phyloP scores from a whole-genome alignment of 2,888 invertebrate species.

The Thysanoteuthis rhombus region DNA sequence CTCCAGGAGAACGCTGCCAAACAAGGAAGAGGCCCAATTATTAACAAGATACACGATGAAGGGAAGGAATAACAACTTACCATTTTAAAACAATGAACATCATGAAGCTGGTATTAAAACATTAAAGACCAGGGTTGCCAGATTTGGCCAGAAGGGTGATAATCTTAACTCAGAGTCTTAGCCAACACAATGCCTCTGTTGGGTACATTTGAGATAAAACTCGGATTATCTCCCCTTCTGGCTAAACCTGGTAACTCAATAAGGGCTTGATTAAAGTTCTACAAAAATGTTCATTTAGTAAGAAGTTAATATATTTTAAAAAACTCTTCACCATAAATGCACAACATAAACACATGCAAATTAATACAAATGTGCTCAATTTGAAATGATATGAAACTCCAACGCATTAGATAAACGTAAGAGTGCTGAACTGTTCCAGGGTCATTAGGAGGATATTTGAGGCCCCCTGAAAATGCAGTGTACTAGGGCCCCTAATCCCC shows the following conservation, averaged over 20 bases:
- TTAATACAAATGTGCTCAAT: neutral
- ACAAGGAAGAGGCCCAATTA: neutral
- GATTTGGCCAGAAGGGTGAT: no score
- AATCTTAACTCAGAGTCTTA: no score
- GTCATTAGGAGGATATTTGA: no score
- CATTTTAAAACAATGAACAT: neutral
- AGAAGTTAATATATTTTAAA: neutral
- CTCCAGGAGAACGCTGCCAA: constrained; percentile 25
- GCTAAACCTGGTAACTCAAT: no score
- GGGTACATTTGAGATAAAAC: no score
- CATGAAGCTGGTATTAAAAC: neutral
- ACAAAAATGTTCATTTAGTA: neutral
- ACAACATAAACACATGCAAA: neutral
- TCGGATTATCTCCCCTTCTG: no score
- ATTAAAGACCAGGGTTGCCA: neutral
- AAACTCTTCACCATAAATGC: neutral
- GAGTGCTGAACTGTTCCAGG: no score
- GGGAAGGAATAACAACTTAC: neutral
- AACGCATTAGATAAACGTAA: neutral
- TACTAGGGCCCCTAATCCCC: no score
- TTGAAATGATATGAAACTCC: neutral
- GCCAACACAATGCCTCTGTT: no score
- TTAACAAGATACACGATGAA: neutral
- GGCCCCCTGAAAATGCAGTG: no score
- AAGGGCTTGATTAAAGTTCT: neutral